Conservation (phyloP, 2,797 vertebrate species). For the Chiloscyllium punctatum region DNA sequence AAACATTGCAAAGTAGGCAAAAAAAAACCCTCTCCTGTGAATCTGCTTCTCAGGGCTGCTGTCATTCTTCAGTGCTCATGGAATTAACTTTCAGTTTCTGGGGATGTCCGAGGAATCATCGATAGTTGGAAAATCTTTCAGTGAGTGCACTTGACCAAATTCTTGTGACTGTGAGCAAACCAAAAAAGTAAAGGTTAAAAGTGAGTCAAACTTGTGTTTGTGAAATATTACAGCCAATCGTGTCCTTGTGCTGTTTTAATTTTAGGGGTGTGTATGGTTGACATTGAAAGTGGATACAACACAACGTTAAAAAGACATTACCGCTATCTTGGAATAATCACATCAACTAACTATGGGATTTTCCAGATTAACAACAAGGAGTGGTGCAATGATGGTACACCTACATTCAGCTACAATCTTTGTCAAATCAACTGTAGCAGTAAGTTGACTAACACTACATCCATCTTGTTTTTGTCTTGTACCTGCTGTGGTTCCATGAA, state of each 20-base stretch:
- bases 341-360: constrained; percentile 19
- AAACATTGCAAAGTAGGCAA: neutral
- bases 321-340: neutral
- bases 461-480: neutral
- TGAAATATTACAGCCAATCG: neutral
- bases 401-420: neutral
- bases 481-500: neutral
- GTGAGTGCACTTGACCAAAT: neutral
- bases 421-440: neutral
- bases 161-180: neutral
- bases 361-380: constrained; percentile 11
- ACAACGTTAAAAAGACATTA: neutral
- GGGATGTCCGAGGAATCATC: neutral
- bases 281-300: neutral
- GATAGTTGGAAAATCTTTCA: neutral
- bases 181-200: neutral
- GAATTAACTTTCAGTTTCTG: neutral
- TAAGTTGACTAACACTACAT: neutral
- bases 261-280: constrained; percentile 13
- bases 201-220: neutral
- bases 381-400: neutral
- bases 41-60: neutral
- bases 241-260: neutral
- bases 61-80: neutral
- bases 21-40: neutral